Evolutionary conservation across 1,140 invertebrate species (phyloP), one percentile per base, ranked within the genome.

Genomic region (Drosophila albomicans): DNA sequence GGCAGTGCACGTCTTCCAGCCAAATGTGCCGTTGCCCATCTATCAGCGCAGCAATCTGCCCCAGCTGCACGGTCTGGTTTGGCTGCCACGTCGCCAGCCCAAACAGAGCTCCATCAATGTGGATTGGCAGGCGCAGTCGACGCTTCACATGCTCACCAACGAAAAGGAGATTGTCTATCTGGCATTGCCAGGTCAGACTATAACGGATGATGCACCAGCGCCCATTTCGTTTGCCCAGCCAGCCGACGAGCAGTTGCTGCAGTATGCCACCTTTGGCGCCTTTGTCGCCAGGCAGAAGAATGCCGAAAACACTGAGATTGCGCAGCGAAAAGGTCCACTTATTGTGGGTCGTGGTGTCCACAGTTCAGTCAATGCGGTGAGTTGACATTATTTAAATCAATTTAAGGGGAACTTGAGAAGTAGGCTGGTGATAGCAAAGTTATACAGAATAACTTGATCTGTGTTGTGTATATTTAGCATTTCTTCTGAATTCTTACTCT

Each of bases 1-100:
- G 82, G 28, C 78, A 95, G 94, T 96, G 51, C 94, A 93, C 73
- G 93, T 95, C 20, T 96, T 96, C 85, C 93, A 93, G 69, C 95
- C 95, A 30, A 93, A 92, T 71, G 93, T 92, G 43, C 87, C 94
- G n/a, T 82, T 92, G 65, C 93, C 94, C 1, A 68, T 95, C 13
- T 95, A 94, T 75, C 92, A 84, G 30, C 93, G 93, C 57, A 84
- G 92, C 25, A 92, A 93, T 56, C 52, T 95, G 20, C 90, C 94
- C 4, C 92, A 93, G 51, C 92, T 93, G 25, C 65, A 89, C 28
- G 93, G 93, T 4, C 91, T 94, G n/a, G 90, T 92, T 49, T 95
- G 95, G 91, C 79, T 95, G 45, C 94, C 95, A 8, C 82, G 63
- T 73, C 43, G 85, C 59, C 89, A 78, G 81, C 93, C 78, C 90